phyloP scores from a whole-genome alignment of 2,888 invertebrate genomes.

The Euplexia lucipara region DNA sequence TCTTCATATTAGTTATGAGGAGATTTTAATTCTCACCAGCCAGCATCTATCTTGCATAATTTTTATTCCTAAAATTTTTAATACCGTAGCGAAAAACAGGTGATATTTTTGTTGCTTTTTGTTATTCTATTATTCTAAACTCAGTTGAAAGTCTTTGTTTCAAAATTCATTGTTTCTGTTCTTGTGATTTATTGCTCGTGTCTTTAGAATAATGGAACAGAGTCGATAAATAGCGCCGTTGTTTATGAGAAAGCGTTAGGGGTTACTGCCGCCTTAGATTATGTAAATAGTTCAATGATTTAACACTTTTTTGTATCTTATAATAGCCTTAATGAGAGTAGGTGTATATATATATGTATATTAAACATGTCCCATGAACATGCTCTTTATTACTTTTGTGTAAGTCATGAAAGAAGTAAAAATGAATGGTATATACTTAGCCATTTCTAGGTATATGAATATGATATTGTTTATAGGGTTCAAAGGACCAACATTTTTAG shows the following conservation, averaged over 20 bases:
- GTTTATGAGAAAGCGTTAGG: slow-evolving; percentile 5
- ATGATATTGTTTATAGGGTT: too few species aligned
- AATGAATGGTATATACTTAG: too few species aligned
- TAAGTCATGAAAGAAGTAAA: too few species aligned
- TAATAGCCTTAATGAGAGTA: too few species aligned
- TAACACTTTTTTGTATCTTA: background rate
- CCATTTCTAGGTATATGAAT: too few species aligned
- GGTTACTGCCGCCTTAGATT: background rate
- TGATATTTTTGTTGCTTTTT: slow-evolving; percentile 17
- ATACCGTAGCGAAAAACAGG: slow-evolving; percentile 14
- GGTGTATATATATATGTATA: too few species aligned
- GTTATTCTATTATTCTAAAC: slow-evolving; percentile 15
- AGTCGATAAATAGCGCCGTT: slow-evolving; percentile 21
- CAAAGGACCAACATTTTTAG: too few species aligned
- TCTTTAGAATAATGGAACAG: slow-evolving; percentile 20
- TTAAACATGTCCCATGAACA: too few species aligned
- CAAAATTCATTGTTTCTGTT: slow-evolving; percentile 33
- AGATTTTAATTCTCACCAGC: background rate
- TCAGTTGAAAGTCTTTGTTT: slow-evolving; percentile 28
- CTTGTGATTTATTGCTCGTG: slow-evolving; percentile 33
- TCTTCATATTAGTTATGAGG: too few species aligned
- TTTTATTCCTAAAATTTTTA: slow-evolving; percentile 1
- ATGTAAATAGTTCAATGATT: background rate
- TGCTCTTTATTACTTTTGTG: too few species aligned
- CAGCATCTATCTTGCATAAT: background rate